Evolutionary conservation across 2,888 invertebrate genomes (phyloP), one percentile per base, ranked within the genome.

Genomic region (Eristalinus sepulchralis): DNA sequence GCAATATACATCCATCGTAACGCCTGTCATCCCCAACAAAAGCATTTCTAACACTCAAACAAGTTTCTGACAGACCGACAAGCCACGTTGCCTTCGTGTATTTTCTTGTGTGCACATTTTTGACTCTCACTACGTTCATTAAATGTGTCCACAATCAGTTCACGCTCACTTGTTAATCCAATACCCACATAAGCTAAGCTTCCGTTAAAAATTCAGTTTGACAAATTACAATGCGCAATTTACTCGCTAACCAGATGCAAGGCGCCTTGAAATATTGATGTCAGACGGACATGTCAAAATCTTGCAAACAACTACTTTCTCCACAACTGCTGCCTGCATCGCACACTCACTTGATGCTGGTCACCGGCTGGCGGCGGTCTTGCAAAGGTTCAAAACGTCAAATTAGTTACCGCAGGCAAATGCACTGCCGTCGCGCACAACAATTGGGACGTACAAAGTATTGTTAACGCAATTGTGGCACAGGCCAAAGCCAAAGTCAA

Each of bases 221-320:
- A 80, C 83, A 80, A 84, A 80, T 84, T 64, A 31, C 73, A 11
- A 47, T 17, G 57, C 57, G 10, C 33, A 68, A 72, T 31, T 20
- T 10, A 17, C 33, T 33, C 13, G 4, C 2, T 31, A 47, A 57
- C 22, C 39, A 47, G 6, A 33, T n/a, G 20, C 55, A 62, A 39
- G 39, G 17, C 31, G 64, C 59, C 55, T 2, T 81, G 63, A 77
- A 77, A 53, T 75, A 78, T 78, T 27, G 73, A 82, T 75, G 81
- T 86, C 79, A 79, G 83, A 81, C 71, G 76, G 83, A 88, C 76
- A 75, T 79, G 79, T 76, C 88, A 90, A 88, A 89, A 55, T 47
- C 36, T 31, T 59, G 90, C 90, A 89, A 89, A 90, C 89, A 89
- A 89, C 89, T 89, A 91, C 92, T 91, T 91, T 91, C 92, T 90